Conservation (phyloP, 2,888 invertebrate species). For the Biston betularia region DNA sequence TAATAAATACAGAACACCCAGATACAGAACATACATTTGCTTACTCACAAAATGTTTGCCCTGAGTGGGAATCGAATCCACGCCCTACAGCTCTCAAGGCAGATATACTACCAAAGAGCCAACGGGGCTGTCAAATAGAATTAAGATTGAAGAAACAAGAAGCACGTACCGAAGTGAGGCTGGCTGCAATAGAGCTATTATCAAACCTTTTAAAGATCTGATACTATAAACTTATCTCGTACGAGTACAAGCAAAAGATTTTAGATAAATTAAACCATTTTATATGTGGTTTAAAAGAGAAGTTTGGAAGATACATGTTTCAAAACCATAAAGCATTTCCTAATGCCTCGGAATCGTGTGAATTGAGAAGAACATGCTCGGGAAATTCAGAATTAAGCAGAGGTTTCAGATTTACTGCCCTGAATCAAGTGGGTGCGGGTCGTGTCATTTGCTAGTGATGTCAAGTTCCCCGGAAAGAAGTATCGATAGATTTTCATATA, state of each 20-base stretch:
- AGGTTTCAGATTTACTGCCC: constrained; percentile 34
- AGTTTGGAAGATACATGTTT: constrained; percentile 1
- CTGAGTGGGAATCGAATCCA: too few relatives aligned
- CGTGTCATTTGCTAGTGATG: constrained; percentile 23
- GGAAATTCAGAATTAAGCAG: constrained; percentile 33
- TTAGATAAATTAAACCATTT: neutral
- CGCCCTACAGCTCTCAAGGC: too few relatives aligned
- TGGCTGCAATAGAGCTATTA: neutral
- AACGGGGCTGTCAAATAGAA: too few relatives aligned
- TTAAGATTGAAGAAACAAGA: too few relatives aligned
- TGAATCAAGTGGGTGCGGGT: constrained; percentile 30
- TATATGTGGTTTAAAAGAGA: neutral
- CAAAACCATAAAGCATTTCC: constrained; percentile 12
- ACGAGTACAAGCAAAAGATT: neutral
- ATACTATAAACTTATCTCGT: neutral
- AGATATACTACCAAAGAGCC: too few relatives aligned
- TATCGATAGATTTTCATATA: constrained; percentile 4
- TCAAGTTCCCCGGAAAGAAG: neutral
- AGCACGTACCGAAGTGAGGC: too few relatives aligned
- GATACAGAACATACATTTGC: too few relatives aligned
- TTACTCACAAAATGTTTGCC: too few relatives aligned
- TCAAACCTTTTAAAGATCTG: neutral
- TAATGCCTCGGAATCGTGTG: constrained; percentile 6
- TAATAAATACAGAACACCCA: too few relatives aligned
- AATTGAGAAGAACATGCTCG: constrained; percentile 20